phyloP scores from a whole-genome alignment of 2,113 vertebrate species.

The Cygnus atratus region DNA sequence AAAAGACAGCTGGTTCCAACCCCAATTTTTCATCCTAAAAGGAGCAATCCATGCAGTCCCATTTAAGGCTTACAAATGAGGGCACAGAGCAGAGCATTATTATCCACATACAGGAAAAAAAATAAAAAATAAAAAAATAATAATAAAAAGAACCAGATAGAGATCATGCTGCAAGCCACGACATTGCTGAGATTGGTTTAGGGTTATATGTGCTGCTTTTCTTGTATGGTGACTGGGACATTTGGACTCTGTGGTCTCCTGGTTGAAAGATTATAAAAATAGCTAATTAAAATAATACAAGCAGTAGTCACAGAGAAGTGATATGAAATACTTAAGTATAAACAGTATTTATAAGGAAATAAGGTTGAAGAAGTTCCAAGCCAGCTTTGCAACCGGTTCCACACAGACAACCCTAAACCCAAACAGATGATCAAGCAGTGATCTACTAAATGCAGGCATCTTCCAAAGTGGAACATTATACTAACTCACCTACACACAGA shows the following conservation, averaged over 20 bases:
- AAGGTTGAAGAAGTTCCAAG: not conserved
- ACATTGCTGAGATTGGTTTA: not conserved
- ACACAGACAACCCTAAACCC: not conserved
- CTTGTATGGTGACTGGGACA: not conserved
- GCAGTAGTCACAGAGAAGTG: not conserved
- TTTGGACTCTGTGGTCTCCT: not conserved
- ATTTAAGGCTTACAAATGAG: not conserved
- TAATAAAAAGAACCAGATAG: not conserved
- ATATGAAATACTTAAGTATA: not conserved
- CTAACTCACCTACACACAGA: not conserved
- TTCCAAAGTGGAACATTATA: not conserved
- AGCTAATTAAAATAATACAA: not conserved
- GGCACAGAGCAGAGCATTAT: not conserved
- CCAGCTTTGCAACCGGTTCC: not conserved
- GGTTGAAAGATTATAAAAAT: not conserved
- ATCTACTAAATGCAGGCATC: not conserved
- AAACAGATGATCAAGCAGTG: not conserved
- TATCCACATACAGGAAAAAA: not conserved
- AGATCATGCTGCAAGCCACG: not conserved
- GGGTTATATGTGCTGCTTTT: not conserved
- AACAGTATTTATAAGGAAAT: not conserved
- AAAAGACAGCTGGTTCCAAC: conserved; percentile 5
- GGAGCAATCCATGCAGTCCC: not conserved
- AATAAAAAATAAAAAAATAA: not conserved
- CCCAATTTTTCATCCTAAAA: not conserved